Base-by-base conservation (phyloP, 1,140 invertebrate genomes). In the Drosophila aff. region DNA sequence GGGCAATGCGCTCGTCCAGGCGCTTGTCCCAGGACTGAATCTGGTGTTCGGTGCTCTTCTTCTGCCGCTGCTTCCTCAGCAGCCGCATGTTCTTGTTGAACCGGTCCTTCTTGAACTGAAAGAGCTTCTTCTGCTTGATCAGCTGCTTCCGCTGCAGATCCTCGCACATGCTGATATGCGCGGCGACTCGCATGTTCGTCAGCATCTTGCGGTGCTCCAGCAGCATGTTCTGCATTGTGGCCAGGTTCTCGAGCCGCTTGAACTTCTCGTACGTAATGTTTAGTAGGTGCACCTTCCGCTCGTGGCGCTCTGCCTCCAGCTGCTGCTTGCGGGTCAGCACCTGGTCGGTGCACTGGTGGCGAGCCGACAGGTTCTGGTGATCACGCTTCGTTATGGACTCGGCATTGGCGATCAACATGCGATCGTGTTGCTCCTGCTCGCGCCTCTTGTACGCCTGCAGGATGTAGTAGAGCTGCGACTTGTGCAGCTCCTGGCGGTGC, bases 401-500 rank as follows among this genome's bases (percentile, higher is more conserved):
- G 0, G 91, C 91, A 63, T 92, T 91, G 10, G 75, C 76, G 3
- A 92, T 92, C 18, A 92, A 46, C 47, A 85, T 49, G 1, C 90
- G 78, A 79, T 92, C 91, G 8, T 79, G 78, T 16, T 91, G 85
- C 36, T 92, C 91, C 15, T 72, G 75, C 47, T 92, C 91, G 8
- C 91, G 74, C 15, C 69, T 59, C 28, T 80, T 81, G 26, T 92
- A 77, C 13, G 91, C 90, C 59, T 92, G 81, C n/a, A 92, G 60
- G 3, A 92, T 77, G 61, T 89, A 85, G 65, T 91, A 92, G 7
- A 92, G 52, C 63, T 92, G 78, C 0, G 85, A 79, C 40, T 91
- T 95, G 87, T 94, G 83, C 57, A 93, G 66, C 43, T 85, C 74
- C 74, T 81, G 68, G 36, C 92, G 91, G 69, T 86, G 91, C 33